Evolutionary conservation across 64 coral and sea anemone genomes (phyloP).

Genomic region (Catalaphyllia jardinei): DNA sequence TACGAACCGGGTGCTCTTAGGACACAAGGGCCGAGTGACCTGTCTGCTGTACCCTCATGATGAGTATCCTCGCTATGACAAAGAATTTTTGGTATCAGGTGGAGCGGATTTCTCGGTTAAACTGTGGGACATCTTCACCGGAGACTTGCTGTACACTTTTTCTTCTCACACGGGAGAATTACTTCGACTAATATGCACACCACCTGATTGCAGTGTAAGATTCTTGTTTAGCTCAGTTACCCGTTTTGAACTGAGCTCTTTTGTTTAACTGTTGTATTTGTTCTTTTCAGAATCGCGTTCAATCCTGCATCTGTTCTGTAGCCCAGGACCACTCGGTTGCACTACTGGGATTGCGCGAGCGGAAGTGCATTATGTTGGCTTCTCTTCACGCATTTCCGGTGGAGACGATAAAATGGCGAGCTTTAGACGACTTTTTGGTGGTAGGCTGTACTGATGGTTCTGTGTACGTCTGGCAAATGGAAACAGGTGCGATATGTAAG

Average conservation of each 20-base stretch:
- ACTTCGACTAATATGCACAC: constrained; percentile 82
- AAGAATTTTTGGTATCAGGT: constrained; percentile 86
- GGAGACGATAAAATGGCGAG: constrained; percentile 90
- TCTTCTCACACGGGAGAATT: constrained; percentile 89
- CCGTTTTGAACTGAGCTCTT: too few relatives aligned
- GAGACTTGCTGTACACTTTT: constrained; percentile 84
- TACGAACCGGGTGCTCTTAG: constrained; percentile 62
- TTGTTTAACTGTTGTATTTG: background rate
- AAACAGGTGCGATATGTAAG: constrained; percentile 71
- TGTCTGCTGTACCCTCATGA: constrained; percentile 95
- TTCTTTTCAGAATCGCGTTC: constrained; percentile 76
- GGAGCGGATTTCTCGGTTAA: constrained; percentile 95
- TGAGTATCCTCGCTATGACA: constrained; percentile 76
- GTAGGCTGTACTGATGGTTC: constrained; percentile 92
- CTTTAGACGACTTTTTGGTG: constrained; percentile 91
- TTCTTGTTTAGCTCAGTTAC: too few relatives aligned
- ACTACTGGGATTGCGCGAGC: constrained; percentile 77
- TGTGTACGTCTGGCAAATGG: constrained; percentile 99
- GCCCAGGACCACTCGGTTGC: constrained; percentile 95
- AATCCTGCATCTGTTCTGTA: constrained; percentile 85
- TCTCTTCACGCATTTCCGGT: constrained; percentile 94
- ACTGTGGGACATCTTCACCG: constrained; percentile 89
- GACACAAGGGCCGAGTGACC: constrained; percentile 82
- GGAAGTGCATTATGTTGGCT: constrained; percentile 88
- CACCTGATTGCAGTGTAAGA: constrained; percentile 94